A percentile compares a stretch with the other conserved stretches of the same genome.
Conservation (phyloP, 2,113 vertebrate genomes). For the Microcebus ravelobensis region DNA sequence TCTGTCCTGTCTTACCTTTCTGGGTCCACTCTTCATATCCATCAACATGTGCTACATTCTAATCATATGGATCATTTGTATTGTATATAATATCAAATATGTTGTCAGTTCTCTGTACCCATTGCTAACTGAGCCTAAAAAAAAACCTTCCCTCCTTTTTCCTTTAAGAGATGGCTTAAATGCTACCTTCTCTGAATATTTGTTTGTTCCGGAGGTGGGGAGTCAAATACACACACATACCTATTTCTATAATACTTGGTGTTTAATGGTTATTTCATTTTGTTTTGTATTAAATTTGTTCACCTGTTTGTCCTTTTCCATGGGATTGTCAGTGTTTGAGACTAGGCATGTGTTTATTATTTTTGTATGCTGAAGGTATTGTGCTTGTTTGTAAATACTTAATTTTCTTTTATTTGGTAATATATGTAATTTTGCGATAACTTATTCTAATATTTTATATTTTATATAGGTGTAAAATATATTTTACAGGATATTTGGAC, state of each 20-base stretch:
- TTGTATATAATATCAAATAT: background rate
- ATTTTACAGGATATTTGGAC: no score
- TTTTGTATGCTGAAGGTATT: background rate
- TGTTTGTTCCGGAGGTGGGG: background rate
- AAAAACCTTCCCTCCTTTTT: background rate
- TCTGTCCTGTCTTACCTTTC: background rate
- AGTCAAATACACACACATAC: background rate
- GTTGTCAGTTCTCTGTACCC: background rate
- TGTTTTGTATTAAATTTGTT: background rate
- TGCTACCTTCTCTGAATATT: background rate
- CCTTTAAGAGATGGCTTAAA: background rate
- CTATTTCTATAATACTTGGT: background rate
- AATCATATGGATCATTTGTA: background rate
- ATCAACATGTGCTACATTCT: background rate
- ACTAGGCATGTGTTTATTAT: background rate
- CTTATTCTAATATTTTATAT: background rate
- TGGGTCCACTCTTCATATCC: background rate
- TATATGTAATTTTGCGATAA: background rate
- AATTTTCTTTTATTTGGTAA: background rate
- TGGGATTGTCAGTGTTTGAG: slow-evolving; percentile 14
- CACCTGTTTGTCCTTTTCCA: background rate
- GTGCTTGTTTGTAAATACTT: slow-evolving; percentile 30
- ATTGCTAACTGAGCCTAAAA: background rate
- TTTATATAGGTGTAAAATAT: background rate
- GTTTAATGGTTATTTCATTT: background rate